These are phyloP conservation scores for Circaetus gallicus DNA, from an alignment of 2,113 vertebrate species.

Conservation along the genomic window DNA sequence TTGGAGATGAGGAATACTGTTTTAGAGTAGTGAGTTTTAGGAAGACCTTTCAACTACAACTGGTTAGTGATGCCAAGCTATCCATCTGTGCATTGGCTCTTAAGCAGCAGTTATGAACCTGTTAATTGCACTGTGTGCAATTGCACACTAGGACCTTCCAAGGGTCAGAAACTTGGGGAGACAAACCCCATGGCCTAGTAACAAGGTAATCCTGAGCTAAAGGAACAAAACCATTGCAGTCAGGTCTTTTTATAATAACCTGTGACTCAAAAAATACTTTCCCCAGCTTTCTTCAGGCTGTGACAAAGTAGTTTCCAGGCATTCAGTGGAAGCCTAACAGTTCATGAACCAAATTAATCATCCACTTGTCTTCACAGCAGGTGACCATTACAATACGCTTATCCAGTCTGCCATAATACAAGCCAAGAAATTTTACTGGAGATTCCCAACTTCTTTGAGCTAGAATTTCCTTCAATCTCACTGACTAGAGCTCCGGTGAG, in stretches of 20 bases:
- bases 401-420: not conserved
- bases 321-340: not conserved
- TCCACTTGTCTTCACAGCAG: not conserved
- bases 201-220: not conserved
- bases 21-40: not conserved
- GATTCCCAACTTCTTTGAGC: not conserved
- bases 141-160: not conserved
- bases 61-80: not conserved
- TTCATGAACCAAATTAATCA: not conserved
- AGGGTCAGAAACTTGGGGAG: not conserved
- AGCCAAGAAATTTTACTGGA: not conserved
- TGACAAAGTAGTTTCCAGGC: not conserved
- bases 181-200: not conserved
- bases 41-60: not conserved
- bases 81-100: not conserved
- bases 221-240: not conserved
- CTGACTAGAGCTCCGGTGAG: not conserved
- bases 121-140: not conserved
- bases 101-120: not conserved
- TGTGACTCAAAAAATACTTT: not conserved
- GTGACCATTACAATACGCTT: not conserved
- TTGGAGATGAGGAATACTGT: not conserved
- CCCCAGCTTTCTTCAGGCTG: not conserved
- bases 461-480: not conserved
- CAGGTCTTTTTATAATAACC: not conserved